phyloP scores from a whole-genome alignment of 2,113 vertebrate genomes.

The Tamias sibiricus region DNA sequence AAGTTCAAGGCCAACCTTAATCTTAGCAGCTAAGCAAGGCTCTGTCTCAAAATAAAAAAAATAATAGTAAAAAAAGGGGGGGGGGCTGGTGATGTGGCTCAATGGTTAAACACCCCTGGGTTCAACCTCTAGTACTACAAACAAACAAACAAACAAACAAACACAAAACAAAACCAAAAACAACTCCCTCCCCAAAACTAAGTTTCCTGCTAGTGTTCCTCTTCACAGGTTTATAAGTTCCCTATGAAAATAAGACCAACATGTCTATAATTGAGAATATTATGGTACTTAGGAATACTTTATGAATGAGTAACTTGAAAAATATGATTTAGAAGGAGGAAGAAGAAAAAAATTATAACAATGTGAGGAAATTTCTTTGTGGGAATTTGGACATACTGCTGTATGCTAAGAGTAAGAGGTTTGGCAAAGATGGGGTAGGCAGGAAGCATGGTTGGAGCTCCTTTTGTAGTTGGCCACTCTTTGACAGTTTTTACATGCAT shows the following conservation, averaged over 20 bases:
- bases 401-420: neutral
- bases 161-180: no score
- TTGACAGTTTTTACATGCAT: neutral
- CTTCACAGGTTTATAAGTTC: neutral
- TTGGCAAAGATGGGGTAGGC: neutral
- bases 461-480: neutral
- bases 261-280: neutral
- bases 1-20: no score
- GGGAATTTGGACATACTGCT: neutral
- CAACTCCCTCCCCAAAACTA: no score
- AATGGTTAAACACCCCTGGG: no score
- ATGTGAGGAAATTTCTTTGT: neutral
- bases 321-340: neutral
- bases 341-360: neutral
- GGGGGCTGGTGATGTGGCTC: no score
- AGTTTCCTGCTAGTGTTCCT: no score
- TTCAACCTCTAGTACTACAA: no score
- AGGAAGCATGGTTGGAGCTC: neutral
- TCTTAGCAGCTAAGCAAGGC: no score
- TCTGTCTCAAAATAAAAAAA: no score
- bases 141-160: no score
- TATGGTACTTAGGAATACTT: neutral
- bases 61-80: no score
- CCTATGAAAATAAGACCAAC: neutral
- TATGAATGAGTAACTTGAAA: neutral